phyloP scores from a whole-genome alignment of 2,113 vertebrate species.

The Pao palembangensis region DNA sequence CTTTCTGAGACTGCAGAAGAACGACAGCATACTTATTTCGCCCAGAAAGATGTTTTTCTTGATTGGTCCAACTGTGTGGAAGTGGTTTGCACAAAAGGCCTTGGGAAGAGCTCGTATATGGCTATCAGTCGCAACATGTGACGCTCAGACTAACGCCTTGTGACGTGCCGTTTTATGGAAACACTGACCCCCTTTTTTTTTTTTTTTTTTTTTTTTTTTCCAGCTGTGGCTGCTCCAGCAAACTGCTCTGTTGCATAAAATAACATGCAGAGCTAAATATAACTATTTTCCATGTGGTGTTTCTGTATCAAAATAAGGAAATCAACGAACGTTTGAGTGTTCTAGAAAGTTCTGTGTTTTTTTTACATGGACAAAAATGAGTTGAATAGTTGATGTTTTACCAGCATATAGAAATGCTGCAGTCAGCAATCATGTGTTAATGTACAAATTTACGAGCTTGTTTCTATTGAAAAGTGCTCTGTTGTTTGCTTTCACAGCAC shows the following conservation, averaged over 20 bases:
- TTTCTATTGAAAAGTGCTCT: constrained; percentile 22
- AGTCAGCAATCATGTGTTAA: constrained; percentile 48
- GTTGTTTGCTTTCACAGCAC: constrained; percentile 14
- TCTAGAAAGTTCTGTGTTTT: constrained; percentile 2
- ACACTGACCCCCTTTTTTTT: constrained; percentile 1
- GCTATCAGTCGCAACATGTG: constrained; percentile 37
- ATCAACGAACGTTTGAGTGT: background rate
- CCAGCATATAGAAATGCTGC: constrained; percentile 13
- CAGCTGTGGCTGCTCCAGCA: background rate
- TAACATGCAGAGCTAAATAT: background rate
- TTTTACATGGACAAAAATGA: constrained; percentile 37
- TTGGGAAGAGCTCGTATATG: background rate
- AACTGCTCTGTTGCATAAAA: constrained; percentile 3
- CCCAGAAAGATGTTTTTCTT: no score
- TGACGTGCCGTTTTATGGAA: constrained; percentile 37
- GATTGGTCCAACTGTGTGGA: no score
- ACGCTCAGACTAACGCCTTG: constrained; percentile 24
- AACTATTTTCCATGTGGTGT: constrained; percentile 18
- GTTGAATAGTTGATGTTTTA: constrained; percentile 28
- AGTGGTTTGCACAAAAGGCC: constrained; percentile 1
- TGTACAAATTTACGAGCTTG: constrained; percentile 52
- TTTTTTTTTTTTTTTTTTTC: constrained; percentile 7
- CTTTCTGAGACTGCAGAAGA: no score
- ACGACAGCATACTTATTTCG: no score
- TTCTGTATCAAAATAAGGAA: constrained; percentile 3